Evolutionary conservation across 2,797 vertebrate species (phyloP).

Genomic region (Ptychobarbus kaznakovi): DNA sequence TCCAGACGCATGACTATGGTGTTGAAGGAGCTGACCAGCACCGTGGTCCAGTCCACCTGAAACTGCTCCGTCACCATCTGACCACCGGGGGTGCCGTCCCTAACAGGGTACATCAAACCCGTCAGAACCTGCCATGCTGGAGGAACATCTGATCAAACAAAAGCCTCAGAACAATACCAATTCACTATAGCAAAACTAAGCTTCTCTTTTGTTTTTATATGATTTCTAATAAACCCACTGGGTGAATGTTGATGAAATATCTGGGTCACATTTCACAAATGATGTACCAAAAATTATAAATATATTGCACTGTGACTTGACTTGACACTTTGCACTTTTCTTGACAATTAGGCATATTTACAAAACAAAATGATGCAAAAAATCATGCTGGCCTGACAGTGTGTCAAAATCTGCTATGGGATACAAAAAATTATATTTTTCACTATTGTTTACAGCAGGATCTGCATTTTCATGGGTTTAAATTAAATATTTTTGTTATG

Average conservation of each 20-base stretch:
- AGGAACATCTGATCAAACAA: neutral
- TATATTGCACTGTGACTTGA: no score
- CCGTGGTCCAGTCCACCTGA: slow-evolving; percentile 89
- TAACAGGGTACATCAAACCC: slow-evolving; percentile 59
- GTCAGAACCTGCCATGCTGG: neutral
- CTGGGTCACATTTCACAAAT: neutral
- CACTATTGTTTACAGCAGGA: no score
- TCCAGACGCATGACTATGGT: slow-evolving; percentile 90
- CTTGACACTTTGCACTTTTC: no score
- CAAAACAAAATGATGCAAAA: no score
- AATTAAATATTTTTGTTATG: no score
- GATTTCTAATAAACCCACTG: neutral
- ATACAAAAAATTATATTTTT: no score
- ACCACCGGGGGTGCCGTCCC: slow-evolving; percentile 90
- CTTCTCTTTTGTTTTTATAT: neutral
- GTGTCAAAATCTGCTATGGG: no score
- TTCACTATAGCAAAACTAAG: neutral
- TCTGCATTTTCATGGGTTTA: no score
- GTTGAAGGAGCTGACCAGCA: slow-evolving; percentile 90
- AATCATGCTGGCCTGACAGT: no score
- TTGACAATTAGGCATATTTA: no score
- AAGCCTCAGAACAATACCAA: neutral
- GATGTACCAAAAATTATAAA: no score
- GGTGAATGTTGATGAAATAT: neutral
- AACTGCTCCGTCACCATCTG: slow-evolving; percentile 93